phyloP scores from a whole-genome alignment of 2,113 vertebrate genomes.

The Stictonetta naevosa region DNA sequence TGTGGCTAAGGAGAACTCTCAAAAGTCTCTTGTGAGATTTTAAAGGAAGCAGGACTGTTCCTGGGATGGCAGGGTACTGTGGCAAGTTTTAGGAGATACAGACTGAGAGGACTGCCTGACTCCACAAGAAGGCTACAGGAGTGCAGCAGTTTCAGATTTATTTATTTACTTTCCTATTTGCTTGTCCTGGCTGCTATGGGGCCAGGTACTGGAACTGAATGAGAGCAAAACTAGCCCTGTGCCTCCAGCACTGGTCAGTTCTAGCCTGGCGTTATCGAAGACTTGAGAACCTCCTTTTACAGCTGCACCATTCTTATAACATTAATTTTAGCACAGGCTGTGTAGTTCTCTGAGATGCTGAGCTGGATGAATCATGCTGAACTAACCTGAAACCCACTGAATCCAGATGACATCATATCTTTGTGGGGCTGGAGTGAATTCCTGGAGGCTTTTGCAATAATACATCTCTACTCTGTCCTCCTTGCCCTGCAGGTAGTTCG shows the following conservation, averaged over 20 bases:
- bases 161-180: background rate
- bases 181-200: background rate
- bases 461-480: slow-evolving; percentile 88
- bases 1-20: background rate
- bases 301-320: background rate
- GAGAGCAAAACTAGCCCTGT: background rate
- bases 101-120: background rate
- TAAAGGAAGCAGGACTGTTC: background rate
- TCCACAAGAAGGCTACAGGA: background rate
- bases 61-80: background rate
- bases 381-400: slow-evolving; percentile 97
- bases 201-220: background rate
- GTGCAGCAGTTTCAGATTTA: background rate
- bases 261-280: background rate
- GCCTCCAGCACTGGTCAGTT: background rate
- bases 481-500: slow-evolving; percentile 85
- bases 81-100: background rate
- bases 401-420: slow-evolving; percentile 98
- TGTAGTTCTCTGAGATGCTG: background rate
- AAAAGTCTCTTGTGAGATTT: background rate
- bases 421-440: slow-evolving; percentile 82
- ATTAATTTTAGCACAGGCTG: background rate
- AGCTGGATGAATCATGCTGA: background rate
- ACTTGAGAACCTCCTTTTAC: background rate
- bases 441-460: slow-evolving; percentile 91